Evolutionary conservation across 1,140 invertebrate species (phyloP).

Genomic region (Ostrea denselamellosa): DNA sequence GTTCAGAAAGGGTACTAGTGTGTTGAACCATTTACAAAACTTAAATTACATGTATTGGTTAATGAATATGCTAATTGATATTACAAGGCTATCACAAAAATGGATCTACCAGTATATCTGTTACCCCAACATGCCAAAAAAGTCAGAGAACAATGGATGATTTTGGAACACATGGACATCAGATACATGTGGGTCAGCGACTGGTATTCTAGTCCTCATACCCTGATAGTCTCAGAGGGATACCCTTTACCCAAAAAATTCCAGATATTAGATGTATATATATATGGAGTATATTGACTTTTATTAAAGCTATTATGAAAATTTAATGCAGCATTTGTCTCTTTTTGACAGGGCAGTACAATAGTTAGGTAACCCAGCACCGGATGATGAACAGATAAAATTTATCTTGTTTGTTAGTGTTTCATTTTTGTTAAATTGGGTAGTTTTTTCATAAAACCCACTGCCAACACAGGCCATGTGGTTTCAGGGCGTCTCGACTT

Average conservation of each 20-base stretch:
- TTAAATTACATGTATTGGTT: too few species aligned
- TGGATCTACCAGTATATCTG: not conserved
- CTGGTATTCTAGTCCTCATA: not conserved
- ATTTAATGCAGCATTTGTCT: constrained; percentile 34
- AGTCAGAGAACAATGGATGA: not conserved
- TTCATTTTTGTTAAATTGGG: constrained; percentile 30
- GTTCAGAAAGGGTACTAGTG: too few species aligned
- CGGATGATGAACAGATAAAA: constrained; percentile 33
- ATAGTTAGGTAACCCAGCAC: not conserved
- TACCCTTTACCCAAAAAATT: not conserved
- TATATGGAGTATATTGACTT: not conserved
- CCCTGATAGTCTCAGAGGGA: not conserved
- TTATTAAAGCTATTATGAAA: constrained; percentile 34
- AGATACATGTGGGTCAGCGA: not conserved
- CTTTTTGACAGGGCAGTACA: not conserved
- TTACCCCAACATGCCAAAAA: constrained; percentile 2
- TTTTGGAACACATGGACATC: not conserved
- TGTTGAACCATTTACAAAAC: too few species aligned
- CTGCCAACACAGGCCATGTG: constrained; percentile 25
- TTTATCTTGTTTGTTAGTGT: constrained; percentile 36
- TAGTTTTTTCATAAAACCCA: constrained; percentile 30
- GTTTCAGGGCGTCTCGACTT: constrained; percentile 1
- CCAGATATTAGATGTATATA: not conserved
- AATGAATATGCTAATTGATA: not conserved
- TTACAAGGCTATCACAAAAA: not conserved